Evolutionary conservation across 2,888 invertebrate genomes (phyloP), one percentile per base, ranked within the genome.

Genomic region (Pandemis heparana): DNA sequence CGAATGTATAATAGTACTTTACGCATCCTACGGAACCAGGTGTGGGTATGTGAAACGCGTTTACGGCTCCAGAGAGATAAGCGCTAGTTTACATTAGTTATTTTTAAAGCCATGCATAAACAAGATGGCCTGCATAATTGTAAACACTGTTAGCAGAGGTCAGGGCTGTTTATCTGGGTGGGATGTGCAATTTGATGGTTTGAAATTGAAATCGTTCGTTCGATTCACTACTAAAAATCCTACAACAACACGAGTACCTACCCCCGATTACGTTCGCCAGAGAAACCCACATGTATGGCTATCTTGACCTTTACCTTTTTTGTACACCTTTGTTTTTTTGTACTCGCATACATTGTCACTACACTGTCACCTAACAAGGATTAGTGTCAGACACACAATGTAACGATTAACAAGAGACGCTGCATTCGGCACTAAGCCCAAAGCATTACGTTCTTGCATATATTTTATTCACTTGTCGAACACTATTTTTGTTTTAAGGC

Each of bases 51-150:
- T 39, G 18, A 63, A 67, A 72, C 9, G 18, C 48, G 9, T 46
- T 63, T 41, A 46, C 46, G 46, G 14, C 14, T 32, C 18, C 5
- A 46, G 38, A 14, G 60, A 23, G 71, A 72, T 71, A 71, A 67
- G 66, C 56, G 18, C 53, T 56, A 18, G 43, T 67, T 62, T 63
- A 23, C 18, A 32, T 10, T 68, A 68, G 72, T 68, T 68, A 61
- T 66, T 61, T 68, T 63, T 61, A 67, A 16, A 23, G 7, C 12
- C 16, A 53, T 32, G 10, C 48, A 61, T 46, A 43, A 43, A 63
- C 68, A 53, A 62, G 72, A 72, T 46, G 63, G 63, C 56, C 67
- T 72, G 72, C 72, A 72, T 72, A 23, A 68, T 67, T 63, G 72
- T 63, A 56, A 72, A 68, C 62, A 71, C 43, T 41, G n/a, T 67